Evolutionary conservation across 2,797 vertebrate species (phyloP), one percentile per base, ranked within the genome.

Genomic region (Cossypha polioptera): DNA sequence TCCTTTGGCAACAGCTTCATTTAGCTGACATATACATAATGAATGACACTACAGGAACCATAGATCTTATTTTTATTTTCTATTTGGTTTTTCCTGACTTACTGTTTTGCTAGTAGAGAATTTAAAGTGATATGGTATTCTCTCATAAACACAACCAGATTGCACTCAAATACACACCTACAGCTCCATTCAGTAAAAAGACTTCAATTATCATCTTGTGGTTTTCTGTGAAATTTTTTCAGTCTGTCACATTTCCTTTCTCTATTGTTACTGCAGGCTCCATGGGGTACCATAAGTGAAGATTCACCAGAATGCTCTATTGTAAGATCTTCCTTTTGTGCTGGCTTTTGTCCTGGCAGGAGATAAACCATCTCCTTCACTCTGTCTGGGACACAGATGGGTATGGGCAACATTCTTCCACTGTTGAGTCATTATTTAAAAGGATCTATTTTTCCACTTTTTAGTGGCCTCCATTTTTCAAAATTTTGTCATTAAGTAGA

Each of bases 371-470:
- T 83, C 92, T 95, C 63, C 59, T 93, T 84, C 78, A 55, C 33
- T 86, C 81, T 59, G 87, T 94, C 93, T 97, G 95, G 88, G 59
- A 93, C 65, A 78, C 95, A 95, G 92, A 95, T 93, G 94, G 72
- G 29, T 67, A 89, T 53, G 85, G 87, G 65, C 75, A 94, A 82
- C 81, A 84, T 96, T 95, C 77, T 95, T 95, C 86, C 54, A 38
- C 68, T 88, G 43, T 0, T 38, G 50, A 86, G 58, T 86, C 86
- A 58, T 91, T 90, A 95, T 90, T 95, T 71, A 94, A 91, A 92
- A 95, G 40, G 59, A 94, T 87, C 66, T 92, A 80, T 83, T 95
- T 95, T 95, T 51, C 79, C 45, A 92, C 65, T 84, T 88, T 86
- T 86, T 66, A 91, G 72, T 67, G 53, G 78, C 31, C 16, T 91